Evolutionary conservation across 2,888 invertebrate species (phyloP).

Genomic region (Brassicogethes aeneus): DNA sequence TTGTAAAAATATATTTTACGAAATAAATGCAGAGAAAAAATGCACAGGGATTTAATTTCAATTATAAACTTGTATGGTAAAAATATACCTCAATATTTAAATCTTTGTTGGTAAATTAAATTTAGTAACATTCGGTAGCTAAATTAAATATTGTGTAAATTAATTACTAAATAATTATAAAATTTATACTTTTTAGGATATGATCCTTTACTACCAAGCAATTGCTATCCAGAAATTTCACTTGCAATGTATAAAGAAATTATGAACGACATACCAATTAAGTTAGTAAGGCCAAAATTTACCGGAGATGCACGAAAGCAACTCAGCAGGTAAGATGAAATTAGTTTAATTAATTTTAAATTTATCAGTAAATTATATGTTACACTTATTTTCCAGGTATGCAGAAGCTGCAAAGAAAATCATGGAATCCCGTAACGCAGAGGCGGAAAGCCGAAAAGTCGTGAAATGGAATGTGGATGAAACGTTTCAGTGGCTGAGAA

Average conservation of each 20-base stretch:
- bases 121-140: too few species aligned
- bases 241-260: constrained; percentile 94
- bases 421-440: constrained; percentile 88
- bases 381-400: constrained; percentile 47
- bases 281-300: constrained; percentile 89
- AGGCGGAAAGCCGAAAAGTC: constrained; percentile 89
- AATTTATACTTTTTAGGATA: too few species aligned
- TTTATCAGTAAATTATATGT: too few species aligned
- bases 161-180: too few species aligned
- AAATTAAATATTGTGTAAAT: too few species aligned
- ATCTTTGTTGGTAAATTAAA: too few species aligned
- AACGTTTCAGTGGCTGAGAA: constrained; percentile 90
- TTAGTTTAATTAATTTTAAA: neutral
- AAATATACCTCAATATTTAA: too few species aligned
- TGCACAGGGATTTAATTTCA: too few species aligned
- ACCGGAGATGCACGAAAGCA: constrained; percentile 94
- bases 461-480: constrained; percentile 99
- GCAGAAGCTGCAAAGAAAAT: constrained; percentile 96
- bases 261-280: constrained; percentile 96
- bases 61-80: too few species aligned
- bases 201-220: constrained; percentile 86
- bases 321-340: constrained; percentile 40
- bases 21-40: too few species aligned
- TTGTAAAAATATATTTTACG: too few species aligned
- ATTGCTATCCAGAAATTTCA: constrained; percentile 87